Evolutionary conservation across 2,797 vertebrate genomes (phyloP).

Genomic region (Lophotriccus pileatus): DNA sequence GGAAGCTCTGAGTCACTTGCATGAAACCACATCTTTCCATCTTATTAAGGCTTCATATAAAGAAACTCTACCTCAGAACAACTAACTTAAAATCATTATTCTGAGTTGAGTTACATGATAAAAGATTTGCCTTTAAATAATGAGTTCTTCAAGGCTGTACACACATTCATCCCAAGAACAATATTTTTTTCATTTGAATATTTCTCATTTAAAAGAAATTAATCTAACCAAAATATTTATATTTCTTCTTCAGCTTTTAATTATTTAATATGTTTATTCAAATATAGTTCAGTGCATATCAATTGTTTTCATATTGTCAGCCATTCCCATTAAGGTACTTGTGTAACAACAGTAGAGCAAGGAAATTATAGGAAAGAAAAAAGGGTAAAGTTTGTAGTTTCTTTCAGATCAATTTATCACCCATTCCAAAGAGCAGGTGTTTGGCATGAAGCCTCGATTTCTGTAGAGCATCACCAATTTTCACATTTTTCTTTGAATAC

Average conservation of each 20-base stretch:
- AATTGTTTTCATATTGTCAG: background rate
- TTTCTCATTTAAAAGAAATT: background rate
- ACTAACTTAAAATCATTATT: background rate
- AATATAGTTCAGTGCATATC: background rate
- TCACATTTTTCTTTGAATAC: background rate
- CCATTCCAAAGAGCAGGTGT: background rate
- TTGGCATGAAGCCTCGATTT: background rate
- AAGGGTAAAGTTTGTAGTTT: fast-evolving
- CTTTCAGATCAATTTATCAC: background rate
- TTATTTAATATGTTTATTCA: background rate
- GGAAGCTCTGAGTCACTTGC: background rate
- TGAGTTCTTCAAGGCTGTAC: background rate
- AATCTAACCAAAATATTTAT: background rate
- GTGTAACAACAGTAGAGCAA: background rate
- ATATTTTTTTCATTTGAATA: background rate
- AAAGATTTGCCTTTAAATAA: background rate
- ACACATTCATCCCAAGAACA: background rate
- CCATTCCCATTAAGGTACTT: background rate
- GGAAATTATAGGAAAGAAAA: background rate
- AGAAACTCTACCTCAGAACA: background rate
- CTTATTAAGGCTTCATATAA: background rate
- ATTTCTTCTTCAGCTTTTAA: background rate
- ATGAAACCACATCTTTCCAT: background rate
- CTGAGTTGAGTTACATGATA: background rate
- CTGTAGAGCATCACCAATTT: background rate